Evolutionary conservation across 53 echinoderm and acorn worm genomes (phyloP), one percentile per base, ranked within the genome.

Genomic region (Temnopleurus reevesii): DNA sequence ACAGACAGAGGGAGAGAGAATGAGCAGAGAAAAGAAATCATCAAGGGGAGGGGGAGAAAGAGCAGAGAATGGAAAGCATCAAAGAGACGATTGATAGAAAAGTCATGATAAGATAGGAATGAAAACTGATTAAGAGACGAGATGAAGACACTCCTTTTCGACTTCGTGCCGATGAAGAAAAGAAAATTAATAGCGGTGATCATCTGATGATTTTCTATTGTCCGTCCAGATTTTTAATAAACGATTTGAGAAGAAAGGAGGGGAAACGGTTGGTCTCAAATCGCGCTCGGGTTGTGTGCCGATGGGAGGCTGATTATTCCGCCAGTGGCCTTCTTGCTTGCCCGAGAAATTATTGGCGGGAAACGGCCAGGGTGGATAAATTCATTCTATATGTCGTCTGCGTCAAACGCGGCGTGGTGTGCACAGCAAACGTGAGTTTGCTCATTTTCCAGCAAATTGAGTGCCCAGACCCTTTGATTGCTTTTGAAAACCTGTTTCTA

Each of bases 161-260:
- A 53, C 10, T 34, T 83, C 54, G 55, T 89, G 92, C 83, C 86
- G 47, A 86, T 58, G 86, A 45, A 77, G 54, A 90, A 86, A 86
- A 89, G 83, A 49, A 92, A 92, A 83, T 79, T 55, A 90, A 90
- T 83, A 76, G 53, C 57, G 17, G 93, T 83, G 87, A 88, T 93
- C 88, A 60, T 87, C 90, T 88, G 90, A 49, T 90, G 87, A 92
- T 90, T 86, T 90, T 90, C 71, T 86, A 59, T 94, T 90, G 92
- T 94, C 81, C 61, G 46, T 44, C 83, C 53, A 92, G 89, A 87
- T 79, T 79, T 94, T 87, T 92, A 92, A 92, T 94, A 90, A 94
- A 94, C 90, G 90, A 77, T 92, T 90, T 94, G 76, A 53, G 55
- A 26, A 87, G 80, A 82, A 64, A 82, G 77, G 63, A 79, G 76